A percentile compares a stretch with the other conserved stretches of the same genome.
Evolutionary conservation across 2,797 vertebrate species (phyloP).

Genomic region (Rhincodon typus): DNA sequence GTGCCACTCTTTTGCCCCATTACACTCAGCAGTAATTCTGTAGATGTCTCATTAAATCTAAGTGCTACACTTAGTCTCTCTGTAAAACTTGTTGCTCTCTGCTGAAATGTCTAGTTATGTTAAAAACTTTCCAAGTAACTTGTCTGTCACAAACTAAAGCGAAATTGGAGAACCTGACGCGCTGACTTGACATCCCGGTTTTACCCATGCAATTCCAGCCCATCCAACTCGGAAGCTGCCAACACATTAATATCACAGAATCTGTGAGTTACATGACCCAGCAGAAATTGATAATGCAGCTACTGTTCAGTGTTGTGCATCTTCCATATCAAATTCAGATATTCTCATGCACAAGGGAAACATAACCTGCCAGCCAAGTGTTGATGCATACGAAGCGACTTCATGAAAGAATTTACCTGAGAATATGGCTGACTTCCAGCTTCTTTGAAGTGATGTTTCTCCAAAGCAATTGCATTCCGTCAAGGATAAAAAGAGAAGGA

Average conservation of each 20-base stretch:
- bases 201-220: background rate
- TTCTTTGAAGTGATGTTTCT: background rate
- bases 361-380: background rate
- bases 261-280: background rate
- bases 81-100: background rate
- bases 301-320: background rate
- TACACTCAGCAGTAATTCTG: background rate
- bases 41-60: background rate
- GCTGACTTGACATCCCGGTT: background rate
- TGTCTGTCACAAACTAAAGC: background rate
- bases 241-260: background rate
- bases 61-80: background rate
- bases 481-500: background rate
- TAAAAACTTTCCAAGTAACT: too few relatives aligned
- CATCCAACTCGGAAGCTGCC: background rate
- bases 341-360: background rate
- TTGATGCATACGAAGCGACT: background rate
- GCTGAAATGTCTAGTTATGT: too few relatives aligned
- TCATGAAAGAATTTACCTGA: background rate
- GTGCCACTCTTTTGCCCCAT: background rate
- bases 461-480: background rate
- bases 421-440: conserved; percentile 3
- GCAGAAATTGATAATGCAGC: background rate
- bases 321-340: background rate
- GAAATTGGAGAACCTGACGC: background rate